Evolutionary conservation across 92 coral and sea anemone species (phyloP).

Genomic region (Bergia puertoricense): DNA sequence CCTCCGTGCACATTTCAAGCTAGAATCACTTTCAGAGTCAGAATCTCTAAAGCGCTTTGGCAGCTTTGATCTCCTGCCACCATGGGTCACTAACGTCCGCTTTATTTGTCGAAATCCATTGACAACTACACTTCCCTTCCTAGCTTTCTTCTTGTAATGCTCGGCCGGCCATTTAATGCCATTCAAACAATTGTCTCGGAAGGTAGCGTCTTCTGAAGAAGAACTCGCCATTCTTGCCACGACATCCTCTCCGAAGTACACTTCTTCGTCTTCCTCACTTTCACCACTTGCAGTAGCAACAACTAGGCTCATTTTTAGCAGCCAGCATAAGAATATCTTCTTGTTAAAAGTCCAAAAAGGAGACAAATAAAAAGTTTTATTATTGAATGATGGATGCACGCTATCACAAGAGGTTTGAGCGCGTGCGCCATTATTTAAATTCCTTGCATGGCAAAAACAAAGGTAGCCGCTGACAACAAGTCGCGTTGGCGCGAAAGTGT

Average conservation of each 20-base stretch:
- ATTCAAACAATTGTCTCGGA: conserved; percentile 94
- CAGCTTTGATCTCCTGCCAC: conserved; percentile 87
- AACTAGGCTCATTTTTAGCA: conserved; percentile 69
- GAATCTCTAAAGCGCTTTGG: conserved; percentile 96
- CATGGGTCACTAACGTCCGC: conserved; percentile 77
- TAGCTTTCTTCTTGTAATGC: conserved; percentile 80
- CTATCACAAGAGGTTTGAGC: conserved; percentile 74
- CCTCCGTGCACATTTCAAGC: conserved; percentile 58
- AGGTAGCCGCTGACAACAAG: conserved; percentile 58
- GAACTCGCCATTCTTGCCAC: conserved; percentile 62
- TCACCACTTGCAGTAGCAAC: conserved; percentile 70
- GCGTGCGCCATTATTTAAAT: conserved; percentile 99
- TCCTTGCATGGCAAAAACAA: conserved; percentile 85
- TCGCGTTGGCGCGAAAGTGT: conserved; percentile 16
- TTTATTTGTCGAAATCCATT: conserved; percentile 82
- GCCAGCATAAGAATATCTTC: conserved; percentile 68
- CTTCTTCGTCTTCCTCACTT: conserved; percentile 68
- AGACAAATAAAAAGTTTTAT: conserved; percentile 77
- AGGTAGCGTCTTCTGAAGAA: conserved; percentile 76
- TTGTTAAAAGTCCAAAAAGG: conserved; percentile 53
- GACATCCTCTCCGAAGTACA: conserved; percentile 59
- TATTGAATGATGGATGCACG: conserved; percentile 98
- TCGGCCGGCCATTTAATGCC: conserved; percentile 99
- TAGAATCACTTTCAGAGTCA: conserved; percentile 80
- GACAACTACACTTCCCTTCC: conserved; percentile 65